phyloP scores from a whole-genome alignment of 2,888 invertebrate genomes.

The Orchesellides sinensis region DNA sequence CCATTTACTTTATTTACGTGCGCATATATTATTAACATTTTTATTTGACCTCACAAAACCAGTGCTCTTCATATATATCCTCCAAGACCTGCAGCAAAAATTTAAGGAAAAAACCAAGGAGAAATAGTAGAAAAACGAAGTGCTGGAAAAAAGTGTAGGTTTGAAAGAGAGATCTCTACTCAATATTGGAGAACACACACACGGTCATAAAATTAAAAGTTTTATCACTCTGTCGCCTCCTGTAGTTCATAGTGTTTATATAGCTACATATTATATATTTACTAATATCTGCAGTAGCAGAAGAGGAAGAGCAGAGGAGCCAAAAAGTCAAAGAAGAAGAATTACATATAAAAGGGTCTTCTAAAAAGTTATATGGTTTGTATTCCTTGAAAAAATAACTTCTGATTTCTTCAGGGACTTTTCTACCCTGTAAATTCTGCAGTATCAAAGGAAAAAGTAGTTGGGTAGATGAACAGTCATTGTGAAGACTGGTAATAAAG shows the following conservation, averaged over 20 bases:
- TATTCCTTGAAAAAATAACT: conserved; percentile 20
- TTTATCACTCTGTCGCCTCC: conserved; percentile 62
- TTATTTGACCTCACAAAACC: conserved; percentile 57
- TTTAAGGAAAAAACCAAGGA: conserved; percentile 3
- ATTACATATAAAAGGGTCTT: conserved; percentile 46
- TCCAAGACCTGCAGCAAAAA: conserved; percentile 26
- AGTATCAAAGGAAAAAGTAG: not conserved
- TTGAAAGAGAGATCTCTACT: not conserved
- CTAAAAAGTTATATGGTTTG: conserved; percentile 1
- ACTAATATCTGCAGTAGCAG: conserved; percentile 14
- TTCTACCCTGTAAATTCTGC: not conserved
- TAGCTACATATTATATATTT: not conserved
- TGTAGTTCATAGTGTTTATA: conserved; percentile 31
- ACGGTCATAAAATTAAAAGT: conserved; percentile 60
- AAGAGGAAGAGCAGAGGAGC: conserved; percentile 27
- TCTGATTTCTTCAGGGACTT: conserved; percentile 52
- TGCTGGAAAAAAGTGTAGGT: no score
- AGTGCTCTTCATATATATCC: conserved; percentile 10
- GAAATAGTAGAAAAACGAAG: not conserved
- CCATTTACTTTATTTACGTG: conserved; percentile 39
- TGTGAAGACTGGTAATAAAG: no score
- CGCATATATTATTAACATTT: conserved; percentile 53
- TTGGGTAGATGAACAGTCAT: not conserved
- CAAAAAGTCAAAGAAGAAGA: conserved; percentile 42
- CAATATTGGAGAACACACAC: conserved; percentile 51